Conservation (phyloP, 2,113 vertebrate species). For the Atlantisia rogersi region DNA sequence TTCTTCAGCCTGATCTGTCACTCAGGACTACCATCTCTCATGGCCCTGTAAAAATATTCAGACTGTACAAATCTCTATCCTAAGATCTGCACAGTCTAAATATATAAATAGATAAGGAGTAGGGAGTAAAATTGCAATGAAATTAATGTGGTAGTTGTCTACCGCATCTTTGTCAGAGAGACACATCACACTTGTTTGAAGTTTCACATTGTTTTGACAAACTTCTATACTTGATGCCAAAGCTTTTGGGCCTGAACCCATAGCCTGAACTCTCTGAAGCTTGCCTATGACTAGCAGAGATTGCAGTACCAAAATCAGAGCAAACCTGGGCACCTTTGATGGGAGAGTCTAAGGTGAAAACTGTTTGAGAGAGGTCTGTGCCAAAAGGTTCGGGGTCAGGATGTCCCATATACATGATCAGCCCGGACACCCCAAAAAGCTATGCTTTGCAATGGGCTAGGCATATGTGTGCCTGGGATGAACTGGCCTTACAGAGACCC, state of each 20-base stretch:
- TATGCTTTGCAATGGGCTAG: accelerated
- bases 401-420: no score
- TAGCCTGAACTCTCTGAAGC: neutral
- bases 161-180: neutral
- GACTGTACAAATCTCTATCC: neutral
- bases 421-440: neutral
- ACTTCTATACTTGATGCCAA: neutral
- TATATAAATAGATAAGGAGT: neutral
- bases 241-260: neutral
- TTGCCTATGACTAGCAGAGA: neutral
- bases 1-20: neutral
- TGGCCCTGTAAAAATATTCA: neutral
- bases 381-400: neutral
- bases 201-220: neutral
- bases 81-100: neutral
- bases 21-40: neutral
- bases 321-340: accelerated
- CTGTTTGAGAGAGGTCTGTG: neutral
- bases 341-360: neutral
- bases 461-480: neutral
- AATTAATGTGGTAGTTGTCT: neutral
- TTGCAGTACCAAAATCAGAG: neutral
- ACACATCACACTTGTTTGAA: neutral
- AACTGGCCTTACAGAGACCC: neutral
- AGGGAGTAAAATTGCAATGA: neutral